Conservation (phyloP, 2,888 invertebrate genomes). For the Polydrusus pterygomalis region DNA sequence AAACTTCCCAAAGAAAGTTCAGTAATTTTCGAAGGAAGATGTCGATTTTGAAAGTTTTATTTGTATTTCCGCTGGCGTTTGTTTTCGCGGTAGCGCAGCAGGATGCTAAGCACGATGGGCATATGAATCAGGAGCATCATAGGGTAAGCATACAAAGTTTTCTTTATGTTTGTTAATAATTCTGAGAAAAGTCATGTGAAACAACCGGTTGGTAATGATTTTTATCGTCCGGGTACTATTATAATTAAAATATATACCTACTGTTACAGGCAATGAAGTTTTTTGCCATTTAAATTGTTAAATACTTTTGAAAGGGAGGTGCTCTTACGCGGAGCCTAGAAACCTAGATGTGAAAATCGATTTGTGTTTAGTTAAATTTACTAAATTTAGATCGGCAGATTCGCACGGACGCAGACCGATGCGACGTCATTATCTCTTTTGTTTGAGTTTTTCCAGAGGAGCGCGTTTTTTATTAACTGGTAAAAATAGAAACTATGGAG, state of each 20-base stretch:
- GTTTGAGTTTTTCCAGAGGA: no score
- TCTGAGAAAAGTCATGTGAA: neutral
- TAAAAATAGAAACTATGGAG: no score
- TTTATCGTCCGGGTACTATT: neutral
- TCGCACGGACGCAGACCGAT: neutral
- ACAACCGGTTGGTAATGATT: constrained; percentile 3
- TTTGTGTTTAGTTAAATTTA: no score
- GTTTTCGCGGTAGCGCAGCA: constrained; percentile 47
- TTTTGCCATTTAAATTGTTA: neutral
- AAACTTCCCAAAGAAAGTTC: neutral
- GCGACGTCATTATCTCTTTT: neutral
- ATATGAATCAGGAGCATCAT: constrained; percentile 55
- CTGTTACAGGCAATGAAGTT: neutral
- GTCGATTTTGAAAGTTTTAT: constrained; percentile 33
- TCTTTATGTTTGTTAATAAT: neutral
- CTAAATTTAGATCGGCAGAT: constrained; percentile 35
- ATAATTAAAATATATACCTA: no score
- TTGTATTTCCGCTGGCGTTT: constrained; percentile 50
- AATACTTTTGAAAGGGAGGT: constrained; percentile 3
- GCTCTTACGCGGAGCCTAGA: neutral
- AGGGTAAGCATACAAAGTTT: constrained; percentile 54
- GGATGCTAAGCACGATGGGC: constrained; percentile 49
- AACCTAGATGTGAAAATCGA: constrained; percentile 39
- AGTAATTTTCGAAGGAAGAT: constrained; percentile 27
- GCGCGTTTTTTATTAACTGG: no score